Percentiles rank a stretch among this genome's conserved stretches.
Conservation (phyloP, 2,113 vertebrate species). For the Oreochromis niloticus region DNA sequence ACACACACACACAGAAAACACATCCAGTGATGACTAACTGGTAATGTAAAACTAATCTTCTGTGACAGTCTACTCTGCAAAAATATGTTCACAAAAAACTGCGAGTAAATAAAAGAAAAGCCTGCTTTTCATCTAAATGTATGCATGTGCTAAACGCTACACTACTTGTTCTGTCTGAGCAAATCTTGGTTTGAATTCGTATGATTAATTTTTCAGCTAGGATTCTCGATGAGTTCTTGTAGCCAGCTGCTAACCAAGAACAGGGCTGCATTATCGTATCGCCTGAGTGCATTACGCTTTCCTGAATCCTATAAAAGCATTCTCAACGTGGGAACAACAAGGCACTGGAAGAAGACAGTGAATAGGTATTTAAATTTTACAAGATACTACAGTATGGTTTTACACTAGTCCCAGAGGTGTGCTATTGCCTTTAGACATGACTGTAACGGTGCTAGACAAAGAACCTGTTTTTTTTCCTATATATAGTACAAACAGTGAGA, state of each 20-base stretch:
- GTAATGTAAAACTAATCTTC: not conserved
- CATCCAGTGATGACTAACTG: not conserved
- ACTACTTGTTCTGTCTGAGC: not conserved
- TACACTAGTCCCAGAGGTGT: not conserved
- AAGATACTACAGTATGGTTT: not conserved
- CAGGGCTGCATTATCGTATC: not conserved
- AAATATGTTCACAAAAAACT: not conserved
- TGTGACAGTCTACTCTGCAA: not conserved
- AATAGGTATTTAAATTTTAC: not conserved
- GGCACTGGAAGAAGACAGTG: not conserved
- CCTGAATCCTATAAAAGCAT: not conserved
- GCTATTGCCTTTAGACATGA: not conserved
- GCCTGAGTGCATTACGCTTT: not conserved
- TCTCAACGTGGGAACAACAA: not conserved
- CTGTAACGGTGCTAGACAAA: not conserved
- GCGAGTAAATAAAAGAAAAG: not conserved
- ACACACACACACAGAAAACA: not conserved
- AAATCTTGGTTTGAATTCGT: not conserved
- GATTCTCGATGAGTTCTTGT: not conserved
- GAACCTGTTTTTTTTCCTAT: not conserved
- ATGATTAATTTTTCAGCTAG: not conserved
- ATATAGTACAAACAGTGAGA: not conserved
- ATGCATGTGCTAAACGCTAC: not conserved
- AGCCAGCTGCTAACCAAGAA: not conserved
- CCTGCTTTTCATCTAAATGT: not conserved